These are phyloP conservation scores for Elmis aenea DNA, from an alignment of 2,888 invertebrate species.

Conservation along the genomic window DNA sequence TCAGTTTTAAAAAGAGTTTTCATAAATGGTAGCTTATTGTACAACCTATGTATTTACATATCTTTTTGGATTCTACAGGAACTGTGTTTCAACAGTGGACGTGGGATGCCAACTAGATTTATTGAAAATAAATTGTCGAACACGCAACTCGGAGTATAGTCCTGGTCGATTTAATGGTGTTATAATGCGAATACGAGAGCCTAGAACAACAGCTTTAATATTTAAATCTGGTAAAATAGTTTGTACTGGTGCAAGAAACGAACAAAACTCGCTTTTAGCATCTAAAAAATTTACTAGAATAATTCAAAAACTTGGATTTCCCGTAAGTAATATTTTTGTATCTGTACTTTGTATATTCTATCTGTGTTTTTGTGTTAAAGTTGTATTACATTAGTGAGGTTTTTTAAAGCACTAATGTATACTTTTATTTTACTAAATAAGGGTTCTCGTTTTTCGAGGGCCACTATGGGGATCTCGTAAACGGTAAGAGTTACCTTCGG, in stretches of 20 bases:
- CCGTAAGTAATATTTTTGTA: conserved; percentile 48
- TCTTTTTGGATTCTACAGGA: conserved; percentile 53
- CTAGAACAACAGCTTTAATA: conserved; percentile 68
- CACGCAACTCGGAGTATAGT: conserved; percentile 79
- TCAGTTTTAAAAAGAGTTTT: too few species aligned
- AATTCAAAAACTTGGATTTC: conserved; percentile 74
- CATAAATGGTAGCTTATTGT: conserved; percentile 1
- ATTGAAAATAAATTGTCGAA: conserved; percentile 69
- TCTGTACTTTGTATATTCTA: not conserved
- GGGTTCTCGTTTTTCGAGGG: too few species aligned
- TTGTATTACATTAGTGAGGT: too few species aligned
- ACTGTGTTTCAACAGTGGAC: conserved; percentile 76
- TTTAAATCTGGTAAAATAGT: conserved; percentile 81
- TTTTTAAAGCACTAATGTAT: too few species aligned
- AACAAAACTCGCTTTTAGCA: conserved; percentile 70
- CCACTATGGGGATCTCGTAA: too few species aligned
- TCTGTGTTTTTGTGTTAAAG: not conserved
- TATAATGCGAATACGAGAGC: conserved; percentile 76
- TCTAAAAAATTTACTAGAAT: conserved; percentile 78
- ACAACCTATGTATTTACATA: too few species aligned
- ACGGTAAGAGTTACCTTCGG: too few species aligned
- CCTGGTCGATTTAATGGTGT: conserved; percentile 78
- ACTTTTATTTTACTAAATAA: too few species aligned
- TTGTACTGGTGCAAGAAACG: conserved; percentile 75
- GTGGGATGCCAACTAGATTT: conserved; percentile 68